Conservation (phyloP, 2,888 invertebrate genomes). For the Polymixis flavicincta region DNA sequence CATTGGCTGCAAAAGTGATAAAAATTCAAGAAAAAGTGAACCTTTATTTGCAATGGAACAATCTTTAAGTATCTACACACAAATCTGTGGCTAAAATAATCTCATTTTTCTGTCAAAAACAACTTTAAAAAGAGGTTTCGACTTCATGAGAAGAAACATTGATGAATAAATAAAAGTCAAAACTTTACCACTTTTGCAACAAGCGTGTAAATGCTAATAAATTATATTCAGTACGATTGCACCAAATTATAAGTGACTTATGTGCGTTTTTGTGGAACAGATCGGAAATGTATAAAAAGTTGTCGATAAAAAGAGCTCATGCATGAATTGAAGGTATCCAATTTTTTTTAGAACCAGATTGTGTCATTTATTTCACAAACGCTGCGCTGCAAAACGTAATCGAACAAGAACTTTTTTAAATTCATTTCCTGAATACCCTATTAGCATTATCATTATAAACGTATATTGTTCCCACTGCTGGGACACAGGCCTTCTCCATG, state of each 20-base stretch:
- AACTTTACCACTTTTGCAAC: conserved; percentile 48
- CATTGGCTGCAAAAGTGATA: conserved; percentile 42
- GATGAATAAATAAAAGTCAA: background rate
- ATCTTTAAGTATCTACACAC: background rate
- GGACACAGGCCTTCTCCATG: no score
- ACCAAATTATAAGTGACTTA: conserved; percentile 40
- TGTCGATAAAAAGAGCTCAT: no score
- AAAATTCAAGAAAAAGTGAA: background rate
- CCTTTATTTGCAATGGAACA: no score
- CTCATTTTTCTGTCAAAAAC: background rate
- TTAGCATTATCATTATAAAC: no score
- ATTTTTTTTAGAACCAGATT: no score
- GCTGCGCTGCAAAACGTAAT: no score
- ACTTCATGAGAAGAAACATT: background rate
- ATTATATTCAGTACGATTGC: conserved; percentile 32
- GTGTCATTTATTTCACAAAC: no score
- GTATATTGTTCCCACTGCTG: no score
- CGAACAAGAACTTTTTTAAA: no score
- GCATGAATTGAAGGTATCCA: no score
- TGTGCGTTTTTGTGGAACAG: conserved; percentile 18
- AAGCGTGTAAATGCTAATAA: conserved; percentile 24
- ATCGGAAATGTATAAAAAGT: background rate
- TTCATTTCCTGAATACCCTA: no score
- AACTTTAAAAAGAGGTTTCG: background rate
- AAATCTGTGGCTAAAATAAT: background rate